Evolutionary conservation across 2,797 vertebrate genomes (phyloP).

Genomic region (Clarias platycephalus): DNA sequence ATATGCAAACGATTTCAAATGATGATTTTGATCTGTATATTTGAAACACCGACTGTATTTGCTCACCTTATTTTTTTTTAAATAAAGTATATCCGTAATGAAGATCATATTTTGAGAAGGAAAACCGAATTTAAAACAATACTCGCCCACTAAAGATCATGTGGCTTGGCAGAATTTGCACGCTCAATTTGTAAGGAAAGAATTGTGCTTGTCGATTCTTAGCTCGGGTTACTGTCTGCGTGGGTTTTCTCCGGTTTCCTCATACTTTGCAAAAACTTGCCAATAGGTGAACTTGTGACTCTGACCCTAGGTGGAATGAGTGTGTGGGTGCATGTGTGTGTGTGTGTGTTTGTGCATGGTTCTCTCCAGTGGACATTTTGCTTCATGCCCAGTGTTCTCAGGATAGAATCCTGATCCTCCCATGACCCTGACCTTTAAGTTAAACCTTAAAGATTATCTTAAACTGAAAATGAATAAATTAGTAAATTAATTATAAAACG

Average conservation of each 20-base stretch:
- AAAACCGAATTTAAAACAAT: background rate
- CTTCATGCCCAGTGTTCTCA: background rate
- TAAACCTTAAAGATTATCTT: too few species aligned
- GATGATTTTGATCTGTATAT: background rate
- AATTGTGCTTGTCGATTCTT: background rate
- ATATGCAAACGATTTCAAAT: background rate
- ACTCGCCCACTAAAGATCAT: background rate
- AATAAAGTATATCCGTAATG: background rate
- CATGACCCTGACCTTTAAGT: background rate
- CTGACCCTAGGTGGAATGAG: background rate
- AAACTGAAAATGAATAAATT: background rate
- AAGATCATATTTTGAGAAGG: background rate
- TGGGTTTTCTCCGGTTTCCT: conserved; percentile 29
- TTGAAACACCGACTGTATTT: background rate
- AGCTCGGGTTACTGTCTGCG: conserved; percentile 19
- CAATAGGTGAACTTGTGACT: background rate
- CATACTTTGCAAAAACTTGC: conserved; percentile 4
- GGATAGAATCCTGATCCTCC: background rate
- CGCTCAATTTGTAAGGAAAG: background rate
- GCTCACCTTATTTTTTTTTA: background rate
- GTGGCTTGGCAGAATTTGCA: background rate
- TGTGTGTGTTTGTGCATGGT: background rate
- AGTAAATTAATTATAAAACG: background rate
- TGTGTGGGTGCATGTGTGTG: background rate
- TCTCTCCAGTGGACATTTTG: background rate